Percentiles rank a stretch among this genome's conserved stretches.
These are phyloP conservation scores for Etheostoma spectabile DNA, from an alignment of 2,113 vertebrate species.

Conservation along the genomic window DNA sequence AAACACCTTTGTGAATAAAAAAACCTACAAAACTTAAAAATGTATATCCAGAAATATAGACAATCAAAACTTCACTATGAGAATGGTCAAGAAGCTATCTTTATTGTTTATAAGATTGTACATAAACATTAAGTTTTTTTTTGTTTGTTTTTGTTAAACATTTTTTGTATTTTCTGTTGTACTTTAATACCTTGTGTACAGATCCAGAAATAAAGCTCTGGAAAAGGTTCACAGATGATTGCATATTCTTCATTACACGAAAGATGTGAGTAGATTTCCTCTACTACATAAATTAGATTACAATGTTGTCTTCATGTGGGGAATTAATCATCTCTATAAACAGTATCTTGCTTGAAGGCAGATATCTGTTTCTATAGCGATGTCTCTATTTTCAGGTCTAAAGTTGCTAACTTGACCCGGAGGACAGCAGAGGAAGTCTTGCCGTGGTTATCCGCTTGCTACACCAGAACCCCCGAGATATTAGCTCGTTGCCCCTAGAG, in stretches of 20 bases:
- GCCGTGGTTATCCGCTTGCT: too few relatives aligned
- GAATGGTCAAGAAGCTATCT: constrained; percentile 93
- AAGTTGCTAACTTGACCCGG: too few relatives aligned
- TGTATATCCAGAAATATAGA: constrained; percentile 91
- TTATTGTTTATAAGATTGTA: constrained; percentile 99
- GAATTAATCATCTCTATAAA: background rate
- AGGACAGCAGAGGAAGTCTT: too few relatives aligned
- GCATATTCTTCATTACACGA: background rate
- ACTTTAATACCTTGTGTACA: constrained; percentile 99
- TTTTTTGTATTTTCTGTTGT: constrained; percentile 99
- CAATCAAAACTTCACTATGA: constrained; percentile 96
- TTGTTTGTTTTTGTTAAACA: constrained; percentile 90
- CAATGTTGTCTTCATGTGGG: background rate
- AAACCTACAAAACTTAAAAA: constrained; percentile 82
- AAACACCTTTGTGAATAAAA: constrained; percentile 84
- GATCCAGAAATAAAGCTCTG: constrained; percentile 99
- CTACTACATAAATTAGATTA: background rate
- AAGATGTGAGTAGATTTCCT: background rate
- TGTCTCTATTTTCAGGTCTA: too few relatives aligned
- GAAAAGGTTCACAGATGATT: constrained; percentile 82
- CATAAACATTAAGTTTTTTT: constrained; percentile 90
- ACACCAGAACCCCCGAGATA: too few relatives aligned
- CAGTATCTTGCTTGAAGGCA: too few relatives aligned
- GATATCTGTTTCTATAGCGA: too few relatives aligned
- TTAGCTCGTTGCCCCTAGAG: too few relatives aligned